Conservation (phyloP, 2,888 invertebrate species). For the Holacanthella duospinosa region DNA sequence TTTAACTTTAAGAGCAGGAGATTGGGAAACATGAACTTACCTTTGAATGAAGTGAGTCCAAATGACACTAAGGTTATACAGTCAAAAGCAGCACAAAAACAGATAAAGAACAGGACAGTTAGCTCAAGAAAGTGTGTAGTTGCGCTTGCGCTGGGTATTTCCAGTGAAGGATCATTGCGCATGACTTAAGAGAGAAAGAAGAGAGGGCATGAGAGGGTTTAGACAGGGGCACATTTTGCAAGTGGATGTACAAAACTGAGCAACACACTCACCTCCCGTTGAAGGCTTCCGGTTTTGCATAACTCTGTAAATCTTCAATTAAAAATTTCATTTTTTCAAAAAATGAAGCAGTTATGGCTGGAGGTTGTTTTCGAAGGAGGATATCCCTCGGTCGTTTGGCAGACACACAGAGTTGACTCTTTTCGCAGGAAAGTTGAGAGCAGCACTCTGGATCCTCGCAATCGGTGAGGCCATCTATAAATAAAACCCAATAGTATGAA, state of each 20-base stretch:
- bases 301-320: conserved; percentile 95
- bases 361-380: conserved; percentile 85
- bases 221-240: conserved; percentile 37
- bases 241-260: background rate
- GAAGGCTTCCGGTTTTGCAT: conserved; percentile 88
- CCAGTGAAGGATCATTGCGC: background rate
- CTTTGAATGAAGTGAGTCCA: conserved; percentile 98
- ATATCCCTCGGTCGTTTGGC: conserved; percentile 94
- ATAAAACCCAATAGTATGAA: too few relatives aligned
- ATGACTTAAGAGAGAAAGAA: background rate
- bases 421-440: conserved; percentile 65
- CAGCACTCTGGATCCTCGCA: conserved; percentile 99
- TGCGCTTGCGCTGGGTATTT: background rate
- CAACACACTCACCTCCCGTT: conserved; percentile 74
- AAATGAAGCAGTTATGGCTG: conserved; percentile 93
- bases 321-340: conserved; percentile 97
- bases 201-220: too few relatives aligned
- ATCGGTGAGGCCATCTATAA: conserved; percentile 84
- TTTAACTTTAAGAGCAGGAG: too few relatives aligned
- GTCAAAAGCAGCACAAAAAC: conserved; percentile 53
- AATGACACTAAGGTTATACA: conserved; percentile 68
- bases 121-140: conserved; percentile 20
- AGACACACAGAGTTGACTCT: conserved; percentile 81
- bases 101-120: conserved; percentile 38
- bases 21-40: too few relatives aligned